Evolutionary conservation across 2,113 vertebrate species (phyloP).

Genomic region (Leptobrachium ailaonicum): DNA sequence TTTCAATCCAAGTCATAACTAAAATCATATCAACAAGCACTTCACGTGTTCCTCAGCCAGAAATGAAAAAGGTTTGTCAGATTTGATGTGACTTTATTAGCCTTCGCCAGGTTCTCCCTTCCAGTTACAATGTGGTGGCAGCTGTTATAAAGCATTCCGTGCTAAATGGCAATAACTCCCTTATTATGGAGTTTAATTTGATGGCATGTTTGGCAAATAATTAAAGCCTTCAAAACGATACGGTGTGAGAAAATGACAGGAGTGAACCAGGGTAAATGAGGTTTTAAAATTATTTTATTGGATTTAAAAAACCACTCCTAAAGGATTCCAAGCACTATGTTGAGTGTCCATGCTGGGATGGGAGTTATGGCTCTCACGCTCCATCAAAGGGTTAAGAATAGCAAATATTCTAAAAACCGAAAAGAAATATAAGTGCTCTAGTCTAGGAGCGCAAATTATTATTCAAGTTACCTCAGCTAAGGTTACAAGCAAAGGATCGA

Average conservation of each 20-base stretch:
- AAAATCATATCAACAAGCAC: neutral
- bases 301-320: no score
- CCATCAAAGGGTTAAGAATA: no score
- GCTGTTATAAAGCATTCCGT: neutral
- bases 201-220: neutral
- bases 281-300: no score
- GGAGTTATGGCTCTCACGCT: no score
- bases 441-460: neutral
- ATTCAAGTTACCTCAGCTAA: slow-evolving; percentile 71
- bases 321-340: no score
- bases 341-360: no score
- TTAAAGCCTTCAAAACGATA: no score
- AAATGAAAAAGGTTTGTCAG: neutral
- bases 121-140: slow-evolving; percentile 1
- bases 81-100: slow-evolving; percentile 20
- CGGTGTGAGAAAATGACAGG: no score
- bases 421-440: no score
- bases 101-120: neutral
- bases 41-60: neutral
- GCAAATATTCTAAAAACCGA: no score
- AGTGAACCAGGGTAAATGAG: no score
- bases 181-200: neutral
- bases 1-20: neutral
- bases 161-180: slow-evolving; percentile 26
- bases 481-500: slow-evolving; percentile 78